These are phyloP conservation scores for Ailuropoda melanoleuca DNA, from an alignment of 2,113 vertebrate genomes.

Conservation along the genomic window DNA sequence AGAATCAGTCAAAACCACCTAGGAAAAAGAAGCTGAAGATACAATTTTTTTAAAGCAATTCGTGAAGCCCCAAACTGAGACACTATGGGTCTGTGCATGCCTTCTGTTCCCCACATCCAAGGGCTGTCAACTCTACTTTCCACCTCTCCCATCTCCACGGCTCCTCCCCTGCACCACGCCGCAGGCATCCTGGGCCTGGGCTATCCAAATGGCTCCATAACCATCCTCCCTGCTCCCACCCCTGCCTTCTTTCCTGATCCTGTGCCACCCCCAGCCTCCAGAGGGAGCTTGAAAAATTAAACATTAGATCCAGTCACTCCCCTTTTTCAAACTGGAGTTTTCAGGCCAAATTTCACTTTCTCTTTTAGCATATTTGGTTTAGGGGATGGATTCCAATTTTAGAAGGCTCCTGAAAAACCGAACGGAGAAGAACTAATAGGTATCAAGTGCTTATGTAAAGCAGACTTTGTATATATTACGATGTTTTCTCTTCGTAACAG, in stretches of 20 bases:
- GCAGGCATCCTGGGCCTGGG: neutral
- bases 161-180: neutral
- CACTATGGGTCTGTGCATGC: neutral
- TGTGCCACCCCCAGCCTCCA: neutral
- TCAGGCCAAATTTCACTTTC: constrained; percentile 5
- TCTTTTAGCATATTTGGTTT: neutral
- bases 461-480: neutral
- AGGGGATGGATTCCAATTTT: neutral
- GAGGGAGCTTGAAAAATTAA: neutral
- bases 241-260: neutral
- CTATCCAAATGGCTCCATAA: neutral
- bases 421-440: neutral
- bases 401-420: neutral
- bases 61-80: neutral
- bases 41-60: neutral
- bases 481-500: neutral
- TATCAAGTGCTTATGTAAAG: neutral
- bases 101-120: neutral
- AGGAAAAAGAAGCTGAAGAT: constrained; percentile 28
- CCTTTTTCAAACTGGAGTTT: neutral
- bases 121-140: neutral
- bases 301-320: neutral
- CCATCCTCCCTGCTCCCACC: neutral
- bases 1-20: neutral
- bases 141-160: neutral